Conservation (phyloP, 2,888 invertebrate genomes). For the Dryadula phaetusa region DNA sequence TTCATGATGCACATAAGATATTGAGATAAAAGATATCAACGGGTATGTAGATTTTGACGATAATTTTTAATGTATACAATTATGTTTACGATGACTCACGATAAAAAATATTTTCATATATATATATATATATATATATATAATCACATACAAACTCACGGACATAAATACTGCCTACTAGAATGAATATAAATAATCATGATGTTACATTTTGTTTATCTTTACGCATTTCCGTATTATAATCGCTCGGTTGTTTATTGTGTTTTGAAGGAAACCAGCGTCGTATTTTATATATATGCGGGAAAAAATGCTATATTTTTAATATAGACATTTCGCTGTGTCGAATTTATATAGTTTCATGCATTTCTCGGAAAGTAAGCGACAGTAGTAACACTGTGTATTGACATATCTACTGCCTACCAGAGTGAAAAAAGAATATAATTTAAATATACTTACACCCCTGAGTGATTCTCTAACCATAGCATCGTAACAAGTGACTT, state of each 20-base stretch:
- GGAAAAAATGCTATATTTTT: background rate
- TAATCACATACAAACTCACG: no score
- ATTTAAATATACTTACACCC: no score
- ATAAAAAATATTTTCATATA: background rate
- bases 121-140: no score
- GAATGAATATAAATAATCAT: background rate
- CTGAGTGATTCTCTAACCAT: no score
- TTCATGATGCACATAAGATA: slow-evolving; percentile 5
- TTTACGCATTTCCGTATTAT: background rate
- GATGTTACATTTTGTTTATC: background rate
- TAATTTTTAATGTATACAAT: background rate
- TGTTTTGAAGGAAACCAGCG: background rate
- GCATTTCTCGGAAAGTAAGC: no score
- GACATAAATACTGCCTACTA: no score
- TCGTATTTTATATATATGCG: background rate
- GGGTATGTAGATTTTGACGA: background rate
- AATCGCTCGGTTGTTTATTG: background rate
- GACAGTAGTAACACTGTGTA: no score
- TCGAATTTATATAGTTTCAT: no score
- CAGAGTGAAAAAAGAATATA: no score
- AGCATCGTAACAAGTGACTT: no score
- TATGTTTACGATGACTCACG: background rate
- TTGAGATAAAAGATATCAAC: background rate
- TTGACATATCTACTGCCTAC: no score
- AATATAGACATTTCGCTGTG: background rate